Evolutionary conservation across 2,797 vertebrate genomes (phyloP), one percentile per base, ranked within the genome.

Genomic region (Huso huso): DNA sequence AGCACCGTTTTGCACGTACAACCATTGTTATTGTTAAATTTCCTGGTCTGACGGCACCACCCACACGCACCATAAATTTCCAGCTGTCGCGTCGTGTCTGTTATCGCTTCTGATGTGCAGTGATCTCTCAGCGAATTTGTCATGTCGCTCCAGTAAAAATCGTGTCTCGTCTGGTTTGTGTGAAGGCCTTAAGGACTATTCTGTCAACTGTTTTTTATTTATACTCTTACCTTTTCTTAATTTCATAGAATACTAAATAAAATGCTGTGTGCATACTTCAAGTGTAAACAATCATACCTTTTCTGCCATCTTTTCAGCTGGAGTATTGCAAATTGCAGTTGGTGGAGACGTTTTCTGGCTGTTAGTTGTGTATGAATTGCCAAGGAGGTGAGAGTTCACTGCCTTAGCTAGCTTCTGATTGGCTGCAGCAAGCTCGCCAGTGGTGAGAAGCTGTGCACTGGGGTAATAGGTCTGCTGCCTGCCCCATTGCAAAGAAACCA

Each of bases 291-390:
- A 49, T 1, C 6, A 73, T 82, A 98, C 96, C 92, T 90, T 95
- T 84, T 96, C 94, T 2, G 96, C 96, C 97, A 98, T 99, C 83
- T 97, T 98, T 78, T 99, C 96, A 7, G 95, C 95, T 6, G 95
- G 95, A 0, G 94, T 98, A 82, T 75, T 95, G 78, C 90, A 94
- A 63, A 95, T 85, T 61, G 96, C 92, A 18, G 87, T 80, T 23
- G 77, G 0, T 6, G 78, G 10, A 10, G 81, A 67, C 2, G 70
- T 75, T 78, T 85, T 91, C 75, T 89, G 76, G 52, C 76, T 73
- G 67, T 67, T 77, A 1, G 63, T 79, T n/a, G 73, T 70, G 49
- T 77, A 79, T 55, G 82, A 80, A 57, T 93, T 90, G 71, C 94
- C 97, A 80, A 99, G 84, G 69, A 99, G 90, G 75, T 94, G 95